A percentile compares a stretch with the other conserved stretches of the same genome.
These are phyloP conservation scores for Agonopterix subpropinquella DNA, from an alignment of 2,888 invertebrate species.

Conservation along the genomic window DNA sequence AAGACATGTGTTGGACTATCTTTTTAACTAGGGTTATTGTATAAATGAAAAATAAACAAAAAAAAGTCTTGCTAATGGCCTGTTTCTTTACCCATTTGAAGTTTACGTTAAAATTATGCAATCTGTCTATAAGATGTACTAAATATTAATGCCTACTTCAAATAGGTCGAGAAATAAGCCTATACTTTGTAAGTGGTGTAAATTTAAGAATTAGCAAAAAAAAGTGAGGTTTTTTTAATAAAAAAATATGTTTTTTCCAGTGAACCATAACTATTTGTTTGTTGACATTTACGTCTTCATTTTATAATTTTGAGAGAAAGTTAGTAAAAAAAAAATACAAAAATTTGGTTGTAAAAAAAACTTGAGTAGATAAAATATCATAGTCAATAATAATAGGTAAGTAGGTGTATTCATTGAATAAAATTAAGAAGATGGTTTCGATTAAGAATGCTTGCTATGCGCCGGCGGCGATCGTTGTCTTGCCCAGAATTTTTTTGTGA, in stretches of 20 bases:
- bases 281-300: constrained; percentile 12
- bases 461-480: constrained; percentile 19
- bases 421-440: constrained; percentile 44
- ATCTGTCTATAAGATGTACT: too few relatives aligned
- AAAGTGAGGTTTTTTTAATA: not conserved
- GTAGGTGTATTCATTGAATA: constrained; percentile 29
- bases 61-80: constrained; percentile 45
- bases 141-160: too few relatives aligned
- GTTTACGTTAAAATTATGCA: too few relatives aligned
- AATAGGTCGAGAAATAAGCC: too few relatives aligned
- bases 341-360: constrained; percentile 63
- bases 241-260: constrained; percentile 9
- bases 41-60: constrained; percentile 61
- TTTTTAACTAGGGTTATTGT: constrained; percentile 45
- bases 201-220: constrained; percentile 2
- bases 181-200: constrained; percentile 4
- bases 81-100: too few relatives aligned
- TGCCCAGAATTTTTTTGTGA: constrained; percentile 8
- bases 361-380: constrained; percentile 29
- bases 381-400: constrained; percentile 24
- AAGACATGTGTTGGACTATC: constrained; percentile 41
- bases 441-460: constrained; percentile 48
- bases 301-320: constrained; percentile 14
- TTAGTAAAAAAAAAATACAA: constrained; percentile 11
- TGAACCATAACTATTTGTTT: constrained; percentile 4